Evolutionary conservation across 2,797 vertebrate species (phyloP).

Genomic region (Cossypha niveicapilla): DNA sequence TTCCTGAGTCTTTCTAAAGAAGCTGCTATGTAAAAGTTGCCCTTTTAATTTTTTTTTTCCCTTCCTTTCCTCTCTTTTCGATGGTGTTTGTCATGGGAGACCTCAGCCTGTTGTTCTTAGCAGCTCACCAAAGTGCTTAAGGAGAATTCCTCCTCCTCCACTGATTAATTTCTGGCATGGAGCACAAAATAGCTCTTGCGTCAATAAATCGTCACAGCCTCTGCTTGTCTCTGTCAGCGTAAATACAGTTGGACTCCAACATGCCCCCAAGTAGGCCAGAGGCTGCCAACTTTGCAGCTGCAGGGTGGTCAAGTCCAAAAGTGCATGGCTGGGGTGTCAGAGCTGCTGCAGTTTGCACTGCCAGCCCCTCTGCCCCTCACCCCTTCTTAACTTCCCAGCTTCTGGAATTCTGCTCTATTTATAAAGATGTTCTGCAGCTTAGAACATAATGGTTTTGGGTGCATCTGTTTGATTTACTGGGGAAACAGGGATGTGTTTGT

Average conservation of each 20-base stretch:
- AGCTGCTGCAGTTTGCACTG: background rate
- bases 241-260: slow-evolving; percentile 62
- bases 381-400: background rate
- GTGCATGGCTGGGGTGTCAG: background rate
- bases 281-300: slow-evolving; percentile 37
- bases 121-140: slow-evolving; percentile 34
- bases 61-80: background rate
- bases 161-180: slow-evolving; percentile 72
- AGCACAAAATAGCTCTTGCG: slow-evolving; percentile 64
- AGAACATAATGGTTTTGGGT: background rate
- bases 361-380: too few species aligned
- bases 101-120: slow-evolving; percentile 9
- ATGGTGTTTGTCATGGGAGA: background rate
- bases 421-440: background rate
- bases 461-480: background rate
- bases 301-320: background rate
- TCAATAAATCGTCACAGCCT: slow-evolving; percentile 74
- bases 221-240: slow-evolving; percentile 58
- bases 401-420: background rate
- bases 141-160: slow-evolving; percentile 64
- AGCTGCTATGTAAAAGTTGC: background rate
- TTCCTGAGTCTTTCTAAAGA: background rate
- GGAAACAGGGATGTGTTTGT: background rate
- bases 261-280: slow-evolving; percentile 42
- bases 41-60: background rate